Evolutionary conservation across 2,113 vertebrate genomes (phyloP).

Genomic region (Bombycilla garrulus): DNA sequence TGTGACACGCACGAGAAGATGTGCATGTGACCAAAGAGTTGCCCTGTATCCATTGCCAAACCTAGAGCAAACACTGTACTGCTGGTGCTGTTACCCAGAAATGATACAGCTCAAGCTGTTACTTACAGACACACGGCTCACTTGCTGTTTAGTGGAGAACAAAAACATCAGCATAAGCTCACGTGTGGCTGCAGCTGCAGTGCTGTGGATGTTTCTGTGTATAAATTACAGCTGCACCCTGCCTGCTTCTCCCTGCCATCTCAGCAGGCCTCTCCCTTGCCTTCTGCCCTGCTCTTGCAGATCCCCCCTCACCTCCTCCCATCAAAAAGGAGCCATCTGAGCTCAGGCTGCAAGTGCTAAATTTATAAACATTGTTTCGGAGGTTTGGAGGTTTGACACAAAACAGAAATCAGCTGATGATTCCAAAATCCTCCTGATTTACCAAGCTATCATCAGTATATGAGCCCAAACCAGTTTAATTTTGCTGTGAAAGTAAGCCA

Average conservation of each 20-base stretch:
- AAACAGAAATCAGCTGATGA: background rate
- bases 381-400: background rate
- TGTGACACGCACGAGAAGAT: rapidly evolving
- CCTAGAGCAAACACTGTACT: background rate
- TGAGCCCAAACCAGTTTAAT: background rate
- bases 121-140: background rate
- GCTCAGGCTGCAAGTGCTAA: background rate
- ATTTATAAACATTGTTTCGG: background rate
- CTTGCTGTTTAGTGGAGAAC: background rate
- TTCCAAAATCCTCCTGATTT: background rate
- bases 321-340: background rate
- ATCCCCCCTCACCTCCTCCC: background rate
- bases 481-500: background rate
- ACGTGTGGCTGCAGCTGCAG: background rate
- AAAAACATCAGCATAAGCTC: background rate
- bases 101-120: background rate
- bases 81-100: background rate
- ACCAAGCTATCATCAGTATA: background rate
- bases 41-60: background rate
- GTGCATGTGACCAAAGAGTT: background rate
- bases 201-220: background rate
- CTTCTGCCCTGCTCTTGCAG: background rate
- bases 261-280: background rate
- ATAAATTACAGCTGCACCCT: background rate
- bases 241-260: background rate